These are phyloP conservation scores for Drosophila pandora DNA, from an alignment of 1,140 invertebrate genomes.

Conservation along the genomic window DNA sequence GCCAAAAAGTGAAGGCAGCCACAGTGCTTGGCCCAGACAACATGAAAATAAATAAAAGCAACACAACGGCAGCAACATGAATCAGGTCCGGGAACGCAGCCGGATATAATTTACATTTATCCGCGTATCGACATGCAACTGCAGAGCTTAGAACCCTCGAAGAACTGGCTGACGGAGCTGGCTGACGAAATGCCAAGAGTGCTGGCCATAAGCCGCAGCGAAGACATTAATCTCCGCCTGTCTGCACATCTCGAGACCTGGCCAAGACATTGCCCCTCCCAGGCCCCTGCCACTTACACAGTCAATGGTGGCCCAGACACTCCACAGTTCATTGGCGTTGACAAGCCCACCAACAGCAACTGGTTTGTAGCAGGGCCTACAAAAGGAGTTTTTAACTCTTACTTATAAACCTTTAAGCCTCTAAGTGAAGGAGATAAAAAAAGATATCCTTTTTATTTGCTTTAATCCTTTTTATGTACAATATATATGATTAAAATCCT, in stretches of 20 bases:
- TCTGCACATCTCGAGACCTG: slow-evolving; percentile 29
- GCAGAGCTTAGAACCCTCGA: slow-evolving; percentile 44
- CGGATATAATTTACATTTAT: slow-evolving; percentile 49
- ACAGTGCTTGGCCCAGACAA: slow-evolving; percentile 3
- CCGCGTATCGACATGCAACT: slow-evolving; percentile 51
- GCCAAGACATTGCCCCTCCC: slow-evolving; percentile 48
- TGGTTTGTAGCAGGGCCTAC: neutral
- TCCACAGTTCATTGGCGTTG: slow-evolving; percentile 48
- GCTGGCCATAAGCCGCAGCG: slow-evolving; percentile 26
- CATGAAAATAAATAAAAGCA: slow-evolving; percentile 14
- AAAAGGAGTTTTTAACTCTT: neutral
- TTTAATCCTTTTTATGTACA: neutral
- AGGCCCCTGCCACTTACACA: neutral
- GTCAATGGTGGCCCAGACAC: slow-evolving; percentile 5
- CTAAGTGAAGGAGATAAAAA: too few species aligned
- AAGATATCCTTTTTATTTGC: too few species aligned
- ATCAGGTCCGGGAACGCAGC: slow-evolving; percentile 68
- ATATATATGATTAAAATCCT: neutral
- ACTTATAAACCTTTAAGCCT: too few species aligned
- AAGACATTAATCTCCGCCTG: slow-evolving; percentile 56
- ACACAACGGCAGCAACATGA: slow-evolving; percentile 26
- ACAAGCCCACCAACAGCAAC: slow-evolving; percentile 62
- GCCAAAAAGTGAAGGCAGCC: slow-evolving; percentile 59
- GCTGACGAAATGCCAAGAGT: slow-evolving; percentile 57
- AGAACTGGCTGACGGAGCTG: slow-evolving; percentile 42